These are phyloP conservation scores for Lacanobia oleracea DNA, from an alignment of 2,888 invertebrate species.

Conservation along the genomic window DNA sequence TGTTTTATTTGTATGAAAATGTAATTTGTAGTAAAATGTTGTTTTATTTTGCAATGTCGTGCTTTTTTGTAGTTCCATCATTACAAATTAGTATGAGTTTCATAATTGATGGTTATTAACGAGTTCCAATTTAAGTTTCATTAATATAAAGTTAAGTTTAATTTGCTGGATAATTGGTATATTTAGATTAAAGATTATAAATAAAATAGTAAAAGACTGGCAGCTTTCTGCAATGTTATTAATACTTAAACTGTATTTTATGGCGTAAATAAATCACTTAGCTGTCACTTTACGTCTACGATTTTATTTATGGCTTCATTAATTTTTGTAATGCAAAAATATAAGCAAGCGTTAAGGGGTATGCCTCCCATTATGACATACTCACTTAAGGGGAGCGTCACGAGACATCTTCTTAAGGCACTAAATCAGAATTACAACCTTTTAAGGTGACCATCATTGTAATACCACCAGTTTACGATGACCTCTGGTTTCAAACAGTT, in stretches of 20 bases:
- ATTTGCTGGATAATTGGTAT: slow-evolving; percentile 10
- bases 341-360: slow-evolving; percentile 39
- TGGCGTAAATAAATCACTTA: slow-evolving; percentile 33
- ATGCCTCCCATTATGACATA: slow-evolving; percentile 40
- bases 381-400: slow-evolving; percentile 68
- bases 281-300: slow-evolving; percentile 20
- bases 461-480: slow-evolving; percentile 67
- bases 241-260: slow-evolving; percentile 33
- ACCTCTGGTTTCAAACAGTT: slow-evolving; percentile 37
- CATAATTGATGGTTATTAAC: slow-evolving; percentile 19
- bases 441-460: slow-evolving; percentile 75
- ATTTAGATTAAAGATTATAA: slow-evolving; percentile 1
- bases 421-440: slow-evolving; percentile 82
- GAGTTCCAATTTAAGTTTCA: slow-evolving; percentile 19
- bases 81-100: slow-evolving; percentile 29
- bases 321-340: slow-evolving; percentile 40
- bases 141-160: slow-evolving; percentile 10
- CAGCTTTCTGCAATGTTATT: slow-evolving; percentile 1
- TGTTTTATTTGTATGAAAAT: slow-evolving; percentile 51
- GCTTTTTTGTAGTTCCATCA: slow-evolving; percentile 1
- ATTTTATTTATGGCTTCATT: slow-evolving; percentile 59
- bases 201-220: slow-evolving; percentile 2
- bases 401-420: slow-evolving; percentile 72
- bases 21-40: slow-evolving; percentile 39
- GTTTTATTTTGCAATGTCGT: slow-evolving; percentile 1